phyloP scores from a whole-genome alignment of 1,140 invertebrate species.

The Drosophila persimilis region DNA sequence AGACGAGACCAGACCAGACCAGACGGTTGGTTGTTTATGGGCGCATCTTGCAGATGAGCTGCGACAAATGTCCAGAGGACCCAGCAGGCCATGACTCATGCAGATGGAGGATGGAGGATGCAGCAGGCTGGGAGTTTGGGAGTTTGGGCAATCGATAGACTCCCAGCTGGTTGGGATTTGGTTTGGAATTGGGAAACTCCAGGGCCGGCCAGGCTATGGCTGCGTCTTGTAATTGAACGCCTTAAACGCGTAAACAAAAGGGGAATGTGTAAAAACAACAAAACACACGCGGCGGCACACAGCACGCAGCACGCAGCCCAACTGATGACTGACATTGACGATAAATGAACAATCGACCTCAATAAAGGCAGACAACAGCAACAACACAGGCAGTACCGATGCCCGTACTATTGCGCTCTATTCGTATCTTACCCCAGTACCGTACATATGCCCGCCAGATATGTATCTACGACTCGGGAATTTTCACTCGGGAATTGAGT shows the following conservation, averaged over 20 bases:
- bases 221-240: slow-evolving; percentile 32
- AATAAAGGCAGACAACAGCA: slow-evolving; percentile 56
- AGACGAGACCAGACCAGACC: neutral
- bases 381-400: neutral
- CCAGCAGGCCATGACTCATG: too few species aligned
- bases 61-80: too few species aligned
- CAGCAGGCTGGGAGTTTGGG: neutral
- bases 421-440: neutral
- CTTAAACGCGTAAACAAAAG: slow-evolving; percentile 50
- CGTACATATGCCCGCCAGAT: slow-evolving; percentile 20
- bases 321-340: slow-evolving; percentile 75
- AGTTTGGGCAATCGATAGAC: neutral
- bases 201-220: neutral
- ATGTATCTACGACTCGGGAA: slow-evolving; percentile 32
- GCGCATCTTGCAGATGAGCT: too few species aligned
- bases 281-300: neutral
- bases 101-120: neutral
- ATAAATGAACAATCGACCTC: slow-evolving; percentile 77
- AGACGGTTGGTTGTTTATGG: too few species aligned
- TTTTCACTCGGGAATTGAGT: slow-evolving; percentile 20
- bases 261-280: slow-evolving; percentile 74
- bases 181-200: slow-evolving; percentile 21
- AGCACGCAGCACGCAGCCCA: slow-evolving; percentile 64
- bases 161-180: slow-evolving; percentile 8
- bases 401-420: neutral